Evolutionary conservation across 1,140 invertebrate species (phyloP).

Genomic region (Pogonomyrmex barbatus): DNA sequence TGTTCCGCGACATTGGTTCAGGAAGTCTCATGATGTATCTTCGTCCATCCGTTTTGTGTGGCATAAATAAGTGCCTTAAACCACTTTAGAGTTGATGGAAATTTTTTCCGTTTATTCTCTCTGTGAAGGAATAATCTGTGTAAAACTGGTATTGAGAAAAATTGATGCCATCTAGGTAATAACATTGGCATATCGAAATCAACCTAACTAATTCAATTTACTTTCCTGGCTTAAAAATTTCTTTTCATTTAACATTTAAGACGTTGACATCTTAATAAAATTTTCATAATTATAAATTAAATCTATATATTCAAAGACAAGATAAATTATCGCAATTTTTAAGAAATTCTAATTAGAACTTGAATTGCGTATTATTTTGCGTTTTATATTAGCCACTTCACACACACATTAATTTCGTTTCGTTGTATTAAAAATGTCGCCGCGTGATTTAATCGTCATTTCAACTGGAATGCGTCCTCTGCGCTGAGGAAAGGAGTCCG

Average conservation of each 20-base stretch:
- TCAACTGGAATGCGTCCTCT: constrained; percentile 29
- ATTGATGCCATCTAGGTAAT: background rate
- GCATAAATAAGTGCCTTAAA: constrained; percentile 56
- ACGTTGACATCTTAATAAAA: background rate
- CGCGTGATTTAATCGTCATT: constrained; percentile 36
- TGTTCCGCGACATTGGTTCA: constrained; percentile 68
- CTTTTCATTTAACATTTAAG: background rate
- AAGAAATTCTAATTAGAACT: background rate
- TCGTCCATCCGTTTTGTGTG: constrained; percentile 51
- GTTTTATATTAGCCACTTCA: background rate
- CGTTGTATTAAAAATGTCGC: constrained; percentile 10
- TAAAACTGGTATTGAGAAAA: background rate
- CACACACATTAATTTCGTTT: background rate
- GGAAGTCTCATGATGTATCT: constrained; percentile 61
- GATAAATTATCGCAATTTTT: constrained; percentile 2
- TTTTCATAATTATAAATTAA: constrained; percentile 6
- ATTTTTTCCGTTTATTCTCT: constrained; percentile 21
- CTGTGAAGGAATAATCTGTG: background rate
- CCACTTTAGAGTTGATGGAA: constrained; percentile 9
- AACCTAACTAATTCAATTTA: too few relatives aligned
- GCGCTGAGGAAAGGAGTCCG: constrained; percentile 42
- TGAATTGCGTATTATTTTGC: background rate
- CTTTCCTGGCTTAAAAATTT: background rate
- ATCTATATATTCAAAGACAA: background rate
- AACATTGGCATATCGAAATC: background rate